phyloP scores from a whole-genome alignment of 2,113 vertebrate genomes.

The Seriola aureovittata region DNA sequence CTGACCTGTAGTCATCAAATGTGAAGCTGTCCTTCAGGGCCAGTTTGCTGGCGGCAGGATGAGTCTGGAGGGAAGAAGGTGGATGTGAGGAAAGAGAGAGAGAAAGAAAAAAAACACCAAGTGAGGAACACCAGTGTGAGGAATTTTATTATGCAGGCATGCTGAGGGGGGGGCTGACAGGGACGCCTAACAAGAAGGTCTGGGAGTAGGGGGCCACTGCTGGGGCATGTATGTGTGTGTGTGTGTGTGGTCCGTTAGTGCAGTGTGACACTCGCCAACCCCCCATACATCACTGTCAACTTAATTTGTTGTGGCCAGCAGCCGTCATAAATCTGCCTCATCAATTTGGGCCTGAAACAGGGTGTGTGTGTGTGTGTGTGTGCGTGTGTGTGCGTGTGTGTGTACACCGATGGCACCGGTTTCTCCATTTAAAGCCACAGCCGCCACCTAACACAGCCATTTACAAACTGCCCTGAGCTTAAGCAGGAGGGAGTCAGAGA shows the following conservation, averaged over 20 bases:
- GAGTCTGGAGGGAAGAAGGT: constrained; percentile 86
- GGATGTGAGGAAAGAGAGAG: constrained; percentile 65
- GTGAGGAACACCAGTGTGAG: constrained; percentile 82
- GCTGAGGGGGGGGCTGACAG: constrained; percentile 80
- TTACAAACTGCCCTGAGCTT: constrained; percentile 50
- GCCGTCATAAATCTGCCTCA: constrained; percentile 96
- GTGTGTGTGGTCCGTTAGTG: constrained; percentile 84
- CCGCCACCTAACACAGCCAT: constrained; percentile 66
- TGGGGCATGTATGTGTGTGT: constrained; percentile 71
- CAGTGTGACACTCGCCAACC: constrained; percentile 86
- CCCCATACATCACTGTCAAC: constrained; percentile 97
- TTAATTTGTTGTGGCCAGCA: constrained; percentile 98
- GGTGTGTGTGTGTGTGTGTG: constrained; percentile 17
- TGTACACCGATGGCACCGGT: constrained; percentile 46
- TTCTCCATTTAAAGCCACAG: constrained; percentile 81
- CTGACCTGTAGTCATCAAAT: constrained; percentile 99
- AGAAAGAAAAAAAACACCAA: constrained; percentile 76
- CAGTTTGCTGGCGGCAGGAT: constrained; percentile 96
- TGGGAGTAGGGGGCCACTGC: constrained; percentile 87
- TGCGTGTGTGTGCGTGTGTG: constrained; percentile 13
- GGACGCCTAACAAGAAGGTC: constrained; percentile 92
- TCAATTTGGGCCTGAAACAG: constrained; percentile 87
- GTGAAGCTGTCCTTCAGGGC: constrained; percentile 98
- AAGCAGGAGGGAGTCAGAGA: not conserved
- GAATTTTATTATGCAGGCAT: constrained; percentile 89